These are phyloP conservation scores for Lates calcarifer DNA, from an alignment of 2,113 vertebrate species.

Conservation along the genomic window DNA sequence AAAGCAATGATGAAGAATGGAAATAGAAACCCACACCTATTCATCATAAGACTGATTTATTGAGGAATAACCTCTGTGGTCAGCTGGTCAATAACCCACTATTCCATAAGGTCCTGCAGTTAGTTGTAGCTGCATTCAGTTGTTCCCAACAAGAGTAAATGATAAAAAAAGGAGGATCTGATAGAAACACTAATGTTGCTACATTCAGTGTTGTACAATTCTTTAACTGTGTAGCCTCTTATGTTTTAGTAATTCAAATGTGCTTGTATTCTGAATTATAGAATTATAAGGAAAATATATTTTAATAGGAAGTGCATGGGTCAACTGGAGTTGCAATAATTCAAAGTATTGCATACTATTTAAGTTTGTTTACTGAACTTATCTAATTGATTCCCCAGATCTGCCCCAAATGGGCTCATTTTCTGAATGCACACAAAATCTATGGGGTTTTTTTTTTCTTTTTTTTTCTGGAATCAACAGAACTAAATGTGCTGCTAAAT, in stretches of 20 bases:
- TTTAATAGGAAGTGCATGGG: conserved; percentile 17
- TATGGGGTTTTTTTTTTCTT: background rate
- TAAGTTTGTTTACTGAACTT: conserved; percentile 40
- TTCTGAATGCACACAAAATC: conserved; percentile 50
- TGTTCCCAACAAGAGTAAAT: conserved; percentile 28
- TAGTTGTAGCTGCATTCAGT: conserved; percentile 37
- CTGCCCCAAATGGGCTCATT: conserved; percentile 36
- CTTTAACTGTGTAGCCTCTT: background rate
- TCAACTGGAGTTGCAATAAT: conserved; percentile 22
- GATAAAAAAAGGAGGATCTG: background rate
- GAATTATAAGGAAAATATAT: background rate
- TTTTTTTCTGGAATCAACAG: conserved; percentile 52
- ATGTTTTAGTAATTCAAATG: conserved; percentile 1
- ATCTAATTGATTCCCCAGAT: conserved; percentile 47
- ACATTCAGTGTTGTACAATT: background rate
- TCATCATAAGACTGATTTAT: conserved; percentile 71
- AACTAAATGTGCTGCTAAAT: conserved; percentile 70
- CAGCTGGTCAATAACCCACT: conserved; percentile 68
- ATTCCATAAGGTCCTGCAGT: conserved; percentile 35
- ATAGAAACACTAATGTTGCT: background rate
- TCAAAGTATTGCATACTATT: conserved; percentile 16
- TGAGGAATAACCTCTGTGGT: conserved; percentile 49
- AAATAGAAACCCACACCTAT: conserved; percentile 54
- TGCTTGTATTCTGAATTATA: background rate
- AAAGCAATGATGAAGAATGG: conserved; percentile 42